Evolutionary conservation across 2,888 invertebrate genomes (phyloP), one percentile per base, ranked within the genome.

Genomic region (Steinernema carpocapsae): DNA sequence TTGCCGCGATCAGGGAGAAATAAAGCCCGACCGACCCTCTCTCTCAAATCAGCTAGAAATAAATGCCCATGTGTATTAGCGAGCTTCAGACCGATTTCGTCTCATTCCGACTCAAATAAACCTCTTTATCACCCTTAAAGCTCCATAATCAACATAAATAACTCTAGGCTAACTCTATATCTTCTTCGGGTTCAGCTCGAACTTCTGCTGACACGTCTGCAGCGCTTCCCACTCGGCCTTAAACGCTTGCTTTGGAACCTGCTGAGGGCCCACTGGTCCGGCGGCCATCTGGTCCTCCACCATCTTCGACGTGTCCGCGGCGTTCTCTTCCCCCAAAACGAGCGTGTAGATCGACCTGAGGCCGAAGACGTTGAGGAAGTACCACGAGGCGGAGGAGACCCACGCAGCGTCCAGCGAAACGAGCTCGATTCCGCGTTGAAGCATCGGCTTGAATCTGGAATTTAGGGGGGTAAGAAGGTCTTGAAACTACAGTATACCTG

Each of bases 201-300:
- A 97, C 80, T 93, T 92, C 89, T 99, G 96, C 78, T 95, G 94
- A 0, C 93, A 93, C 82, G 99, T 95, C 90, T 99, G 97, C 17
- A 99, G 90, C 0, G 97, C 97, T 89, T 99, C 99, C 97, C 97
- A 99, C 89, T 99, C 99, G 0, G 96, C 94, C 89, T 99, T 99
- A 89, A 99, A 99, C 0, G 97, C 96, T 24, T 94, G 94, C 88
- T 95, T 95, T 0, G 97, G 95, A 90, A 99, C 97, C 52, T 93
- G 94, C 0, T 95, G 95, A 2, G 71, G 78, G 0, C 72, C 76
- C 64, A 64, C 32, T 4, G 64, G 64, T 32, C 64, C 64, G 26
- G 32, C 96, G 0, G 94, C 93, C 93, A 99, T 97, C 89, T 99
- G 97, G 87, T 99, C 99, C 88, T 99, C 97, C 92, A 97, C 94